These are phyloP conservation scores for Urocyon cinereoargenteus DNA, from an alignment of 2,797 vertebrate genomes.

Conservation along the genomic window DNA sequence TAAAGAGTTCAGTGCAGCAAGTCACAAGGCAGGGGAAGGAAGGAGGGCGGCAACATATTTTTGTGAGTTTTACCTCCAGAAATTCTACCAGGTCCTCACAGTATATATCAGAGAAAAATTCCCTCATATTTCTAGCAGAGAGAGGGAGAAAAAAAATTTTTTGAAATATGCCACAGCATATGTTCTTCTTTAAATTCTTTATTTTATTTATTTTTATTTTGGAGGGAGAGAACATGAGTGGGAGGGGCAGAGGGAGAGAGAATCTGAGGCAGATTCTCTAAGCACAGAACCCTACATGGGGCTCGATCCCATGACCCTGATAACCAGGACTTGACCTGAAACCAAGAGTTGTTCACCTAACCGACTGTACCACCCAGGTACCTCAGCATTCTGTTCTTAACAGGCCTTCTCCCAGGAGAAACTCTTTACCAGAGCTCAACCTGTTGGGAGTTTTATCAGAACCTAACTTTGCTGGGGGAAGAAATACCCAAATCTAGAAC, in stretches of 20 bases:
- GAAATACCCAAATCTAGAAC: neutral
- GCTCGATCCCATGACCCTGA: too few species aligned
- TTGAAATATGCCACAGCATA: neutral
- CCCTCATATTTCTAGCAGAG: neutral
- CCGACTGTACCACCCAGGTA: too few species aligned
- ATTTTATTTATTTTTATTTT: too few species aligned
- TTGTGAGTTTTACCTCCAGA: neutral
- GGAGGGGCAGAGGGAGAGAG: too few species aligned
- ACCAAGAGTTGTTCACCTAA: too few species aligned
- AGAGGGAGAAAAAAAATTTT: neutral
- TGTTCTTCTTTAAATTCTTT: neutral
- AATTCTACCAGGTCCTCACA: neutral
- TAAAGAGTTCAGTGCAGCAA: neutral
- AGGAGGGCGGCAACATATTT: neutral
- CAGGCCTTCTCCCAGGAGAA: neutral
- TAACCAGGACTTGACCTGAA: too few species aligned
- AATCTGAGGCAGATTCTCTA: too few species aligned
- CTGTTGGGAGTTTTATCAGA: neutral
- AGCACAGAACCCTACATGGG: too few species aligned
- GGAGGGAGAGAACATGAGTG: too few species aligned
- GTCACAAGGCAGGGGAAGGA: neutral
- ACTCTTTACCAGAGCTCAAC: neutral
- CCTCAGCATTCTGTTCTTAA: too few species aligned
- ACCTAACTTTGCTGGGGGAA: neutral
- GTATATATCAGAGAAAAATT: neutral